phyloP scores from a whole-genome alignment of 53 echinoderm and acorn worm genomes.

The Hippasteria phrygiana region DNA sequence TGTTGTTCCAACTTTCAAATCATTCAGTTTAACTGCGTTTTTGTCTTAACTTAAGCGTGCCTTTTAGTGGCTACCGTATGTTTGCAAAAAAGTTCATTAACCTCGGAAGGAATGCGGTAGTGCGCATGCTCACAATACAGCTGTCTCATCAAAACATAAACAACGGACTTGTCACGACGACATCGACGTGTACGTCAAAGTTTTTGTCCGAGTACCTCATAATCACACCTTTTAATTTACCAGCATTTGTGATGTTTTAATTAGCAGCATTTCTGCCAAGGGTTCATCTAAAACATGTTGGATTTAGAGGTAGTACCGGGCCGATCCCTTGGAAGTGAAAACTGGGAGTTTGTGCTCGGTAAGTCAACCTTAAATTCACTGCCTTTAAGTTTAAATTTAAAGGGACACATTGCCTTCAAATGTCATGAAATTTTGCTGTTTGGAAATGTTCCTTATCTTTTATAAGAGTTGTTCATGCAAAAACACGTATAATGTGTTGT shows the following conservation, averaged over 20 bases:
- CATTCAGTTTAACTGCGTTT: no score
- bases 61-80: not conserved
- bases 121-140: conserved; percentile 60
- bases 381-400: no score
- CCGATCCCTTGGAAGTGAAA: conserved; percentile 94
- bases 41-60: no score
- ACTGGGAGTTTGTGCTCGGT: conserved; percentile 98
- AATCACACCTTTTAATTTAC: not conserved
- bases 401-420: no score
- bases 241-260: not conserved
- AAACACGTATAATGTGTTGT: no score
- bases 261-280: not conserved
- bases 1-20: no score
- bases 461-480: no score
- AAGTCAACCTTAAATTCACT: conserved; percentile 17
- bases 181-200: not conserved
- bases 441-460: no score
- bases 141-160: conserved; percentile 58
- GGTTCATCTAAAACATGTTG: conserved; percentile 70
- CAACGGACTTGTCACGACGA: not conserved
- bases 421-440: no score
- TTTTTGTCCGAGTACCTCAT: not conserved
- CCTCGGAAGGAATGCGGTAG: not conserved
- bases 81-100: no score
- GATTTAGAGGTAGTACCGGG: conserved; percentile 98